A percentile compares a stretch with the other conserved stretches of the same genome.
Conservation (phyloP, 1,140 invertebrate species). For the Drosophila busckii region DNA sequence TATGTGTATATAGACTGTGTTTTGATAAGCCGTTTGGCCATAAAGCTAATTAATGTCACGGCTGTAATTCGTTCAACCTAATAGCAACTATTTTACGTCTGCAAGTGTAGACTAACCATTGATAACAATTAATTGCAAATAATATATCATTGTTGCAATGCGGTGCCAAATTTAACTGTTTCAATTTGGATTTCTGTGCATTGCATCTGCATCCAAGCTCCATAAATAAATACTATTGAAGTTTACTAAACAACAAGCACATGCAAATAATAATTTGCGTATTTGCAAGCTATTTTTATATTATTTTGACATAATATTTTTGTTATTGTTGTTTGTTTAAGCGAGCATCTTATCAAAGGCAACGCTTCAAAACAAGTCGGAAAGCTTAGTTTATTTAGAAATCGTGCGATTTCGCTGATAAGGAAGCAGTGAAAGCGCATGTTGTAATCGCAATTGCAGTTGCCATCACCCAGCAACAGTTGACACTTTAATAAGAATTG, state of each 20-base stretch:
- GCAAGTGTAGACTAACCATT: neutral
- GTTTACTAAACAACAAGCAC: neutral
- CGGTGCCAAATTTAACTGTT: too few species aligned
- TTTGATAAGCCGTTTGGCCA: neutral
- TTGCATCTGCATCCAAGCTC: too few species aligned
- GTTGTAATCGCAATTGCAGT: conserved; percentile 31
- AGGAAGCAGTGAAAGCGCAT: conserved; percentile 25
- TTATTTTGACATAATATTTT: conserved; percentile 31
- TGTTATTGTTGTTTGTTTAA: conserved; percentile 6
- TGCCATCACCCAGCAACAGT: conserved; percentile 50
- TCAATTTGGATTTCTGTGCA: too few species aligned
- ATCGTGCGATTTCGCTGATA: conserved; percentile 40
- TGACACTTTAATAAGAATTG: conserved; percentile 1
- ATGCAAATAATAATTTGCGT: neutral
- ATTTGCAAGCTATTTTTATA: conserved; percentile 37
- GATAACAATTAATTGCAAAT: conserved; percentile 26
- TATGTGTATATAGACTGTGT: too few species aligned
- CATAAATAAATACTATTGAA: neutral
- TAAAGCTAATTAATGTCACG: neutral
- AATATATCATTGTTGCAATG: too few species aligned
- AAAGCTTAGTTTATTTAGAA: conserved; percentile 30
- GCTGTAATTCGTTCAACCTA: neutral
- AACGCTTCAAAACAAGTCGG: conserved; percentile 21
- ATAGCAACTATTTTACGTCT: conserved; percentile 6
- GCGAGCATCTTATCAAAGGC: conserved; percentile 21